These are phyloP conservation scores for Characodon lateralis DNA, from an alignment of 2,797 vertebrate species.

Conservation along the genomic window DNA sequence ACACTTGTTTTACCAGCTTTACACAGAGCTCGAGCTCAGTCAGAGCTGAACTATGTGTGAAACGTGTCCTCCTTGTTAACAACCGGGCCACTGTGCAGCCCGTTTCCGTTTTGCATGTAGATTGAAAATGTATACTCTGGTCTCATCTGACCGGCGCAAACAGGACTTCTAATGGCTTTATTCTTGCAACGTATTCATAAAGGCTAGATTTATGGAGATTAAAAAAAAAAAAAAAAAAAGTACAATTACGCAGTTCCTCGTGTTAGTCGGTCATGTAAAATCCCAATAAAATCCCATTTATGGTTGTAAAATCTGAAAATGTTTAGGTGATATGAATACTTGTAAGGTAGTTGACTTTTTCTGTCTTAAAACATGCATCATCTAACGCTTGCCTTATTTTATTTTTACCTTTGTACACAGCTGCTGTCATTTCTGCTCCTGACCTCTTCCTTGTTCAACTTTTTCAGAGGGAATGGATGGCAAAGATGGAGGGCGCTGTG, in stretches of 20 bases:
- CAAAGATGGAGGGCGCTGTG: slow-evolving; percentile 85
- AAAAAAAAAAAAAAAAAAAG: no score
- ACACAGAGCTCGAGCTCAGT: background rate
- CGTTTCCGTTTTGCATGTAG: background rate
- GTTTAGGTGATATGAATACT: no score
- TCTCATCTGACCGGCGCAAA: background rate
- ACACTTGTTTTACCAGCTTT: background rate
- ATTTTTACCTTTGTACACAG: background rate
- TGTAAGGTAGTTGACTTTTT: background rate
- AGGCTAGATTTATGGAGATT: background rate
- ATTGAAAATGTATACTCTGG: background rate
- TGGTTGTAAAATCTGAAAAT: background rate
- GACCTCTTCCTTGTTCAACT: slow-evolving; percentile 1
- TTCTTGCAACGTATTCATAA: background rate
- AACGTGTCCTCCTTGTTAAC: background rate
- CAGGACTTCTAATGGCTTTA: background rate
- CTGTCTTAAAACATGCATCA: no score
- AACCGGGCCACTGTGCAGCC: background rate
- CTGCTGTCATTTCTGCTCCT: background rate
- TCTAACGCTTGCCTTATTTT: background rate
- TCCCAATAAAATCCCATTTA: background rate
- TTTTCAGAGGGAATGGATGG: slow-evolving; percentile 88
- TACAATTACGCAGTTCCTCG: background rate
- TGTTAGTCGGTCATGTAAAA: background rate
- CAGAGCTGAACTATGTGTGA: background rate